Evolutionary conservation across 2,113 vertebrate genomes (phyloP).

Genomic region (Electrona antarctica): DNA sequence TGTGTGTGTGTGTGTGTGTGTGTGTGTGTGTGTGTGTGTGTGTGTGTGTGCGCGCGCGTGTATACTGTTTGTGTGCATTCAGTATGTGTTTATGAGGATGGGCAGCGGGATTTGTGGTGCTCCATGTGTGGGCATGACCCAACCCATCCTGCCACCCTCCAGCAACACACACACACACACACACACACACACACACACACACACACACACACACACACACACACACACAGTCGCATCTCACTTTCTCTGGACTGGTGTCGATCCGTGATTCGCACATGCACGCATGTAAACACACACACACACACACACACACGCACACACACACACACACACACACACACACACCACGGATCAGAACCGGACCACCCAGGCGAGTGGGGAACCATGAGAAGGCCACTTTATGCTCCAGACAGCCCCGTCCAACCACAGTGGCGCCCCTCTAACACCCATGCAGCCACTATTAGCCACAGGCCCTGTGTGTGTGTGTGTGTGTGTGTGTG

Average conservation of each 20-base stretch:
- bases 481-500: constrained; percentile 24
- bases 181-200: not conserved
- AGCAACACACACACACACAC: constrained; percentile 53
- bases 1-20: constrained; percentile 1
- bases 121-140: constrained; percentile 71
- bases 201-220: constrained; percentile 1
- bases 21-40: constrained; percentile 32
- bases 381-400: constrained; percentile 79
- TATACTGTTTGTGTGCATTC: too few species aligned
- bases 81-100: constrained; percentile 42
- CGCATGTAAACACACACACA: constrained; percentile 30
- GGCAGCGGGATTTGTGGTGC: constrained; percentile 58
- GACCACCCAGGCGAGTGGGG: constrained; percentile 78
- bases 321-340: constrained; percentile 23
- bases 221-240: constrained; percentile 48
- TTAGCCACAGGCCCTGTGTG: constrained; percentile 61
- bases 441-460: constrained; percentile 72
- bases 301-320: constrained; percentile 29
- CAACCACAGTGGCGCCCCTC: constrained; percentile 79
- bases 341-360: constrained; percentile 28
- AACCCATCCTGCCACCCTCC: constrained; percentile 56
- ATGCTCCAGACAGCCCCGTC: constrained; percentile 76
- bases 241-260: constrained; percentile 65
- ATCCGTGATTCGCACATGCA: constrained; percentile 32
- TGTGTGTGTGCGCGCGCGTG: not conserved